These are phyloP conservation scores for Chondrilla cf. caribensis DNA, from an alignment of 37 sponge, comb jelly and placozoan species.

Conservation along the genomic window DNA sequence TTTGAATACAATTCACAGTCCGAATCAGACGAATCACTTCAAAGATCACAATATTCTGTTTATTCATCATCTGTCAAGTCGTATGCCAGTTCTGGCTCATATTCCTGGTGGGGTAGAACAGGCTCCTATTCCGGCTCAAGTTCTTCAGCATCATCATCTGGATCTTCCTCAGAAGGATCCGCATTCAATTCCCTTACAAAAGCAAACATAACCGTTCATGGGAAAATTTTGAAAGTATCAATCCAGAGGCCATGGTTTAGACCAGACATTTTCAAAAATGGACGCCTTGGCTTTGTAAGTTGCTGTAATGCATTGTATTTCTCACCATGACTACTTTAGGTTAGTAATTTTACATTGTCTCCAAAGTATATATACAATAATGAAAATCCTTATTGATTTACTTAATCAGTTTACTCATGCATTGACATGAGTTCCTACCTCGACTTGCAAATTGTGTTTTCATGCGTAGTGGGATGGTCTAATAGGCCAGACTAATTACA, in stretches of 20 bases:
- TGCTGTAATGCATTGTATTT: too few relatives aligned
- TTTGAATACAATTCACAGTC: background rate
- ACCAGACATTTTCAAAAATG: constrained; percentile 38
- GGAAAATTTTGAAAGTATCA: constrained; percentile 44
- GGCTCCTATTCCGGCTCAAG: background rate
- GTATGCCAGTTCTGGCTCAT: background rate
- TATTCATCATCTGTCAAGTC: background rate
- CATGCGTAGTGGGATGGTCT: too few relatives aligned
- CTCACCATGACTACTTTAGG: too few relatives aligned
- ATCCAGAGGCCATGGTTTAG: constrained; percentile 59
- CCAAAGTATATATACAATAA: too few relatives aligned
- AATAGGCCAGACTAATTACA: too few relatives aligned
- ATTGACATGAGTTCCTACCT: too few relatives aligned
- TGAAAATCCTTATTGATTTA: too few relatives aligned
- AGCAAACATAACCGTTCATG: constrained; percentile 24
- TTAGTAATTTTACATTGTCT: too few relatives aligned
- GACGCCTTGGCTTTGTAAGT: background rate
- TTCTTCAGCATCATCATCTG: background rate
- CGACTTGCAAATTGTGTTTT: too few relatives aligned
- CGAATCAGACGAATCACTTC: background rate
- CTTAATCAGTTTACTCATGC: too few relatives aligned
- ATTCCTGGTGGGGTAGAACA: background rate
- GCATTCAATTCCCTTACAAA: constrained; percentile 21
- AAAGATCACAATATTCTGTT: too few relatives aligned
- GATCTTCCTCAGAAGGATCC: background rate